These are phyloP conservation scores for Ranitomeya imitator DNA, from an alignment of 2,113 vertebrate genomes.

Conservation along the genomic window DNA sequence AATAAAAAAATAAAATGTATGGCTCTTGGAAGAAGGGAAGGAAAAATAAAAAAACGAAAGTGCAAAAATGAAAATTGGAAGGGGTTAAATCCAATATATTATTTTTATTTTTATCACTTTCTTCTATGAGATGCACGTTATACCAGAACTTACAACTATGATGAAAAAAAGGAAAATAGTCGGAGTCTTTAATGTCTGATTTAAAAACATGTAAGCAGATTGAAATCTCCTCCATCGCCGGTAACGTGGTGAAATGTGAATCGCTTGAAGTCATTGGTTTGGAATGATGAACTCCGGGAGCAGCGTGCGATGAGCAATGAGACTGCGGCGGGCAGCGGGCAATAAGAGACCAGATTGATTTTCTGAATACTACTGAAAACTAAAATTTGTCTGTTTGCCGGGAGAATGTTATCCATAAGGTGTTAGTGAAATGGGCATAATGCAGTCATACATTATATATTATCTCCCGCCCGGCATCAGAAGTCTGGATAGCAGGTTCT, in stretches of 20 bases:
- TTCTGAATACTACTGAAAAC: neutral
- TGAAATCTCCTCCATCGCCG: neutral
- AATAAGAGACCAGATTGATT: neutral
- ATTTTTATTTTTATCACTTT: neutral
- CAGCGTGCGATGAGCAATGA: neutral
- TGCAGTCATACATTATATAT: neutral
- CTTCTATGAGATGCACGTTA: neutral
- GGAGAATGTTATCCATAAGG: neutral
- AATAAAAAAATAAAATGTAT: too few species aligned
- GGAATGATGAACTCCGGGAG: neutral
- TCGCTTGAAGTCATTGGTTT: conserved; percentile 8
- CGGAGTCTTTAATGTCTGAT: neutral
- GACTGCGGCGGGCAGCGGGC: neutral
- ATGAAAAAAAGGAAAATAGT: neutral
- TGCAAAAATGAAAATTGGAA: too few species aligned
- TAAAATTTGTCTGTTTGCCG: neutral
- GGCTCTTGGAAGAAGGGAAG: too few species aligned
- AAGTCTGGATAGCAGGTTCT: neutral
- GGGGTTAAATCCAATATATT: too few species aligned
- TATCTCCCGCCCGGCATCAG: neutral
- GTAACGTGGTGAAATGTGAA: neutral
- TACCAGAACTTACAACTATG: neutral
- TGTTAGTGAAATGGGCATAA: neutral
- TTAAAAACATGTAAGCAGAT: conserved; percentile 18
- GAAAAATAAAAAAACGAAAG: too few species aligned